Evolutionary conservation across 30 jellyfish, hydroid and myxozoan species (phyloP), one percentile per base, ranked within the genome.

Genomic region (Catostylus mosaicus): DNA sequence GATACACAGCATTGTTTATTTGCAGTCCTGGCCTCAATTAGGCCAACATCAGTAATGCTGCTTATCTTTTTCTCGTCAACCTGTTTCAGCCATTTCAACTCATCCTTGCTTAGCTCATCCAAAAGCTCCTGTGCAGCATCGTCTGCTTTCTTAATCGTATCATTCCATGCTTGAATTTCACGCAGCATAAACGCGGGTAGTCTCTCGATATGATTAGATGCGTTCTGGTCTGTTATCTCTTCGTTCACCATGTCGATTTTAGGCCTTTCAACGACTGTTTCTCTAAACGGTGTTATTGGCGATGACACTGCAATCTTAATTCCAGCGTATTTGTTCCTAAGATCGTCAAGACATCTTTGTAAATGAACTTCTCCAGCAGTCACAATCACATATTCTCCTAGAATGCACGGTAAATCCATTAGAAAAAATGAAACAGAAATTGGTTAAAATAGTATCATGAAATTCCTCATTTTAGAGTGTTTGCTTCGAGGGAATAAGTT

Each of bases 341-440:
- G 89, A 47, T 95, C 99, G 63, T 95, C 98, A 63, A 91, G 67
- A 56, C 99, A 95, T 67, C 95, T 59, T 40, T 90, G 95, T 59
- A 95, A 73, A 71, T 95, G 99, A 19, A 95, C 98, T 56, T 95
- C 99, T 0, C 99, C 99, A 29, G 98, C 98, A 20, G 97, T 98
- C 8, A 82, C 96, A 47, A 95, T 86, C 36, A 95, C 97, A 75
- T 95, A 91, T 75, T 95, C 99, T 26, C 99, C 99, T 91, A 52
- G 4, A 62, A 54, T 63, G 6, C 26, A 59, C 16, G n/a, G n/a
- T n/a, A n/a, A n/a, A n/a, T n/a, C n/a, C n/a, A n/a, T n/a, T n/a
- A n/a, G n/a, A n/a, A n/a, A n/a, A n/a, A n/a, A n/a, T n/a, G n/a
- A n/a, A n/a, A n/a, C n/a, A n/a, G n/a, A n/a, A n/a, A n/a, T n/a